Evolutionary conservation across 2,113 vertebrate genomes (phyloP).

Genomic region (Carassius gibelio): DNA sequence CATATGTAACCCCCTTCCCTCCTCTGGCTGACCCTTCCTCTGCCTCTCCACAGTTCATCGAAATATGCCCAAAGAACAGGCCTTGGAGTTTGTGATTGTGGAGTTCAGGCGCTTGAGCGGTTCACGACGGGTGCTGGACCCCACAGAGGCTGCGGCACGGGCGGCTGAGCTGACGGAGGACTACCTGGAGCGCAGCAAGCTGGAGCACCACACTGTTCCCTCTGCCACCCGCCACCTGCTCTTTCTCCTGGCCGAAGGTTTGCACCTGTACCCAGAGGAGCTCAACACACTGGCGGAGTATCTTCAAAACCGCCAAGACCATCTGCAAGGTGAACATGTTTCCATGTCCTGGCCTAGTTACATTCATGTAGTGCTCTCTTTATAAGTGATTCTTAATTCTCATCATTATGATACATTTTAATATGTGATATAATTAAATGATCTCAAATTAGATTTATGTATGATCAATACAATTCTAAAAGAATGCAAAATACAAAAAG

Average conservation of each 20-base stretch:
- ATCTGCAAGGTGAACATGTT: slow-evolving; percentile 69
- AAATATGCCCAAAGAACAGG: slow-evolving; percentile 80
- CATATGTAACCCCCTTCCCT: slow-evolving; percentile 26
- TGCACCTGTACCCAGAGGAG: slow-evolving; percentile 73
- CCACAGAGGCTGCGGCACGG: slow-evolving; percentile 68
- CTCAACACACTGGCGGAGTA: slow-evolving; percentile 70
- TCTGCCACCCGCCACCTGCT: slow-evolving; percentile 70
- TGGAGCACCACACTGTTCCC: slow-evolving; percentile 69
- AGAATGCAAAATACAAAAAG: neutral
- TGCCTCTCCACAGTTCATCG: slow-evolving; percentile 70
- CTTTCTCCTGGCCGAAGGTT: slow-evolving; percentile 73
- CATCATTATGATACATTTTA: too few relatives aligned
- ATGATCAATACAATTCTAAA: neutral
- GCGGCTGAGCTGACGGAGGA: slow-evolving; percentile 75
- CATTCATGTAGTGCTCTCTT: neutral
- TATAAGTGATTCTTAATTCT: neutral
- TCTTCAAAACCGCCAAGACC: slow-evolving; percentile 70
- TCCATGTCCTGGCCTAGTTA: slow-evolving; percentile 29
- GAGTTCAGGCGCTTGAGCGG: slow-evolving; percentile 72
- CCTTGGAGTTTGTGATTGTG: slow-evolving; percentile 71
- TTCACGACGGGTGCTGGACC: slow-evolving; percentile 68
- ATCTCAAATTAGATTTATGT: neutral
- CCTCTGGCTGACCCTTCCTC: slow-evolving; percentile 42
- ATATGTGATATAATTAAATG: neutral
- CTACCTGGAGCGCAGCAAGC: slow-evolving; percentile 71